Evolutionary conservation across 1,140 invertebrate genomes (phyloP).

Genomic region (Brachionus manjavacas): DNA sequence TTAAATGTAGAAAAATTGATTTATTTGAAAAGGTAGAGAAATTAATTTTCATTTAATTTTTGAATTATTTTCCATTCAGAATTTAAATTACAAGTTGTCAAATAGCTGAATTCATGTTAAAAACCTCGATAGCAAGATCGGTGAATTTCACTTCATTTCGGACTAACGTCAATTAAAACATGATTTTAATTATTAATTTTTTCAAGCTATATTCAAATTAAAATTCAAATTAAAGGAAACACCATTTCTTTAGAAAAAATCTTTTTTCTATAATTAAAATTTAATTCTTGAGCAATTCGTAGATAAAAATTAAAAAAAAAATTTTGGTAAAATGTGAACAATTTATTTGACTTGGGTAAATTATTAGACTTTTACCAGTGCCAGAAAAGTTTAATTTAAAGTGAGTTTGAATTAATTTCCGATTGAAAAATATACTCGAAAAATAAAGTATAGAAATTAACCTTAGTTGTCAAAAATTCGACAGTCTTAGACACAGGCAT

Average conservation of each 20-base stretch:
- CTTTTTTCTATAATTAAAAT: not conserved
- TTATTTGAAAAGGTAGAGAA: slow-evolving; percentile 20
- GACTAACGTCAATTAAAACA: not conserved
- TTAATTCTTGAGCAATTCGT: not conserved
- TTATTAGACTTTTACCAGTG: not conserved
- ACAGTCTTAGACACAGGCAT: too few relatives aligned
- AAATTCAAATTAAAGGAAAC: too few relatives aligned
- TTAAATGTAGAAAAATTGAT: not conserved
- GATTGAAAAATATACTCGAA: too few relatives aligned
- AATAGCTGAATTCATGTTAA: not conserved
- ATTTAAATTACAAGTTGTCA: not conserved
- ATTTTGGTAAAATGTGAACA: not conserved
- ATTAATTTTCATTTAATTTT: not conserved
- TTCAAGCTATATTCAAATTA: too few relatives aligned
- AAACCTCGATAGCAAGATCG: not conserved
- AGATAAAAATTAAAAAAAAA: not conserved
- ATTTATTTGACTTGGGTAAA: not conserved
- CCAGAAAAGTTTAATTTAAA: too few relatives aligned
- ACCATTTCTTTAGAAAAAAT: too few relatives aligned
- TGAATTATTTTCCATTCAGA: not conserved
- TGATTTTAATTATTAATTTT: not conserved
- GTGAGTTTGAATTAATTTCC: too few relatives aligned
- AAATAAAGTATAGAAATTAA: too few relatives aligned
- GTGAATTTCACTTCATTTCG: not conserved
- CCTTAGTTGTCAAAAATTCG: too few relatives aligned